Base-by-base conservation (phyloP, 2,113 vertebrate species). In the Rhabdomys dilectus region DNA sequence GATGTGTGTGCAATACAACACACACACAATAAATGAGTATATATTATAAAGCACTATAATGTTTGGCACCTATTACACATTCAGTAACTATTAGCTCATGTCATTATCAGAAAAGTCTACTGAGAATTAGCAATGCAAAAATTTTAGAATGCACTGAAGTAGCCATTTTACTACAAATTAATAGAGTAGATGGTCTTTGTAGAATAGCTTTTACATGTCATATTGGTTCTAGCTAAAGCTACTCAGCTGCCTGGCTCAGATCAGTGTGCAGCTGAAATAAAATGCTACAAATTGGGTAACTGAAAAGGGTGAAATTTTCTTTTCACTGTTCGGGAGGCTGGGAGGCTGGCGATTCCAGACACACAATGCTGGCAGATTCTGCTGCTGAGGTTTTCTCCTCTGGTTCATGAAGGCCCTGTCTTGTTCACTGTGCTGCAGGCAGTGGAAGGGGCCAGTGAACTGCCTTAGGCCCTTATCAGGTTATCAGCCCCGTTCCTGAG, bases 121-220 rank as follows among this genome's bases (percentile, higher is more conserved):
- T 90, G 9, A 94, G 68, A 90, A 82, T 91, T 77, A 9, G 62
- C 9, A 31, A 19, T 93, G n/a, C 36, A 29, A 76, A 68, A 56
- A 56, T 86, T 95, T 96, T 81, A 58, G 34, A 45, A 48, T 89
- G 31, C 11, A 85, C 39, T 93, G 26, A 7, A 62, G 24, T 42
- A 84, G 66, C 48, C 29, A 87, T 87, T 94, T 53, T 36, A 60
- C 62, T 94, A 36, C 36, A 92, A 78, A 17, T 84, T 78, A 94
- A 42, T 58, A 73, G 73, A 81, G 26, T 17, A 82, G 19, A 45
- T 64, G 24, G 80, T 76, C 82, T 72, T 88, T 78, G 36, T 73
- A 70, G 70, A 72, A 45, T 88, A 77, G 68, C 81, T 91, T 82
- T 82, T 64, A 73, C 80, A 66, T 75, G 53, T 86, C 62, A 11